Evolutionary conservation across 2,888 invertebrate genomes (phyloP).

Genomic region (Digitonthophagus gazella): DNA sequence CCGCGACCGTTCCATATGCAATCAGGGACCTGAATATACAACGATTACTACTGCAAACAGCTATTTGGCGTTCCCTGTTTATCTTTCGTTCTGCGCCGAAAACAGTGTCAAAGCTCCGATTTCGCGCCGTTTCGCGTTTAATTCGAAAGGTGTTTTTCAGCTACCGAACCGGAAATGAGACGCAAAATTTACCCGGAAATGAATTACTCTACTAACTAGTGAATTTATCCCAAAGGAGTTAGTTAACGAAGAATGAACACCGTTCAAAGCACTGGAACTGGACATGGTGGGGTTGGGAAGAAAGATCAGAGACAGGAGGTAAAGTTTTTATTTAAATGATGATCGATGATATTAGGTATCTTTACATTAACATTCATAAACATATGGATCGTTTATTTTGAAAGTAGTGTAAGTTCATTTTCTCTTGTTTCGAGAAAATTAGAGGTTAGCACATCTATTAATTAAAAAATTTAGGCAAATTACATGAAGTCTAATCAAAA

Average conservation of each 20-base stretch:
- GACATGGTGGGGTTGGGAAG: slow-evolving; percentile 60
- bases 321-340: slow-evolving; percentile 7
- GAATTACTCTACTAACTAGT: too few relatives aligned
- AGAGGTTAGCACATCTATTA: too few relatives aligned
- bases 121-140: neutral
- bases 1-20: neutral
- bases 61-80: neutral
- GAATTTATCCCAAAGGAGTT: slow-evolving; percentile 24
- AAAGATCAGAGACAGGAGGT: slow-evolving; percentile 58
- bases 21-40: neutral
- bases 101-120: neutral
- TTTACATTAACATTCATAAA: too few relatives aligned
- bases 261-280: slow-evolving; percentile 63
- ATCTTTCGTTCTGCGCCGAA: neutral
- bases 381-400: too few relatives aligned
- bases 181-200: neutral
- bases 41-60: neutral
- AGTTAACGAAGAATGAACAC: slow-evolving; percentile 57
- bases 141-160: neutral
- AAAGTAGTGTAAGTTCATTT: too few relatives aligned
- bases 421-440: too few relatives aligned
- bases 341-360: too few relatives aligned
- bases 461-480: too few relatives aligned
- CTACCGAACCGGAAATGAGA: neutral
- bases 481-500: too few relatives aligned